Conservation (phyloP, 2,797 vertebrate genomes). For the Lycodopsis pacificus region DNA sequence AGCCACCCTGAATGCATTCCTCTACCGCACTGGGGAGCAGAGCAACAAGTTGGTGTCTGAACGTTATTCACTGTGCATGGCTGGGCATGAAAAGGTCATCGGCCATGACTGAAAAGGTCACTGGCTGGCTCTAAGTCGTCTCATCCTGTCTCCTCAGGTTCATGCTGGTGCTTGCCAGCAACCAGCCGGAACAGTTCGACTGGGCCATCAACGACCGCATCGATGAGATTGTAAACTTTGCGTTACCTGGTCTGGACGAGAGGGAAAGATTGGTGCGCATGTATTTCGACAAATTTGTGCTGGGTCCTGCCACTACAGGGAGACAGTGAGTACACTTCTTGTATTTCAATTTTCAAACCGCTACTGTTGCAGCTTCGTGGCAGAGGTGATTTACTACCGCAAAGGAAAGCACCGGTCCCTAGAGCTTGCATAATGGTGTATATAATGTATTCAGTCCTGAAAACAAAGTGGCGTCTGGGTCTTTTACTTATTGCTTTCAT, state of each 20-base stretch:
- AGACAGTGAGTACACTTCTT: conserved; percentile 86
- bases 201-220: conserved; percentile 92
- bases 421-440: conserved; percentile 57
- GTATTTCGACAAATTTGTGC: conserved; percentile 89
- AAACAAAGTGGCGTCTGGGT: conserved; percentile 45
- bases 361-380: conserved; percentile 15
- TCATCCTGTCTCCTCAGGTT: conserved; percentile 78
- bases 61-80: conserved; percentile 41
- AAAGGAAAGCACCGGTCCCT: conserved; percentile 45
- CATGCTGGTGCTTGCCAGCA: conserved; percentile 93
- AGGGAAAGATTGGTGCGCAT: conserved; percentile 88
- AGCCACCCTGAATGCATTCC: conserved; percentile 90
- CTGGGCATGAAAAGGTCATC: conserved; percentile 52
- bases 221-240: conserved; percentile 90
- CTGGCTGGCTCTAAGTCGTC: conserved; percentile 17
- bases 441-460: conserved; percentile 48
- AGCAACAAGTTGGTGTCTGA: conserved; percentile 89
- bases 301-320: conserved; percentile 89
- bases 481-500: conserved; percentile 45
- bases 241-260: conserved; percentile 83
- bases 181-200: conserved; percentile 92
- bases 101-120: conserved; percentile 53
- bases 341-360: conserved; percentile 24
- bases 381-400: conserved; percentile 44
- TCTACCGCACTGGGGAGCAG: conserved; percentile 90